Conservation (phyloP, 2,797 vertebrate genomes). For the Xenops minutus region DNA sequence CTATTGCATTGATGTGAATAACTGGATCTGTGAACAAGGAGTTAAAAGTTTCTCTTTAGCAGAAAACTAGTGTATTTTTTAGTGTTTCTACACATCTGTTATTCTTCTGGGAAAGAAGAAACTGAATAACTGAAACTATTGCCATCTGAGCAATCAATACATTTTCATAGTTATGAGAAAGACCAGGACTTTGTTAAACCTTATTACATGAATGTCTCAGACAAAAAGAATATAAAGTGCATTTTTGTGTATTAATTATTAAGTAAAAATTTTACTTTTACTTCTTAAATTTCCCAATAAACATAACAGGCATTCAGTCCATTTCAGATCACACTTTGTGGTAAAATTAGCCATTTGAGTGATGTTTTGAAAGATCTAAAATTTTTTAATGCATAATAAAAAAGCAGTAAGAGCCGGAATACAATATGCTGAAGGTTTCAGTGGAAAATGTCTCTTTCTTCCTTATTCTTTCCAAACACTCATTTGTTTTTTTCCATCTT, state of each 20-base stretch:
- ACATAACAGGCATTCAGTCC: neutral
- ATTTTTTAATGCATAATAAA: conserved; percentile 16
- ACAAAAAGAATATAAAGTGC: neutral
- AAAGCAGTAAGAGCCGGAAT: neutral
- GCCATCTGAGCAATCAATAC: neutral
- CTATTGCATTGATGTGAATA: neutral
- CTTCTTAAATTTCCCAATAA: neutral
- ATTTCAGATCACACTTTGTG: neutral
- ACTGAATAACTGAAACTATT: neutral
- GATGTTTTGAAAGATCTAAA: conserved; percentile 25
- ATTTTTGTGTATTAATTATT: conserved; percentile 19
- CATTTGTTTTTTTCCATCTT: neutral
- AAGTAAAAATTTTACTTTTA: neutral
- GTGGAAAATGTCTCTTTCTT: neutral
- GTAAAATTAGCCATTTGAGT: conserved; percentile 7
- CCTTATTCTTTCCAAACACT: neutral
- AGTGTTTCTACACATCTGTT: neutral
- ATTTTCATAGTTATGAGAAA: neutral
- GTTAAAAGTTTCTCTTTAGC: neutral
- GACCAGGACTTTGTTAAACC: neutral
- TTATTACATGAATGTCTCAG: neutral
- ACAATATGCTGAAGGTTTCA: neutral
- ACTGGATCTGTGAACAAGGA: neutral
- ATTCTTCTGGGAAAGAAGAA: conserved; percentile 1
- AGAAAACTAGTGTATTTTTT: neutral